Conservation (phyloP, 2,888 invertebrate genomes). For the Epinotia brunnichana region DNA sequence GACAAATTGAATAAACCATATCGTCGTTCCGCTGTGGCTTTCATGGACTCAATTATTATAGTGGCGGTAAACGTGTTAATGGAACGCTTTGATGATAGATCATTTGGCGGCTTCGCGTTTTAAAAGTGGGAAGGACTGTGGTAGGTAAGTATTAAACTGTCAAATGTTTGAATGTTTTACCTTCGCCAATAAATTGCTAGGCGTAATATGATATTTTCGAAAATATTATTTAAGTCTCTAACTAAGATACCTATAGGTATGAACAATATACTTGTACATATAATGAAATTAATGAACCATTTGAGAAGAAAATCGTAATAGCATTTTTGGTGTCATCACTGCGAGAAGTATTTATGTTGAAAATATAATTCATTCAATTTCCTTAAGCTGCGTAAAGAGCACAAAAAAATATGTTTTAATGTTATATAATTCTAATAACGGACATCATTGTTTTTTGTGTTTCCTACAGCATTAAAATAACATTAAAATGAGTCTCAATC, state of each 20-base stretch:
- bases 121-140: slow-evolving; percentile 28
- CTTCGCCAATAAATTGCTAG: too few species aligned
- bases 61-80: slow-evolving; percentile 45
- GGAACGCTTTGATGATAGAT: slow-evolving; percentile 44
- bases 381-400: background rate
- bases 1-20: slow-evolving; percentile 73
- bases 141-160: slow-evolving; percentile 6
- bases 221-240: too few species aligned
- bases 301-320: too few species aligned
- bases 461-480: slow-evolving; percentile 51
- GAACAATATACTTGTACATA: too few species aligned
- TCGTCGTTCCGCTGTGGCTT: slow-evolving; percentile 64
- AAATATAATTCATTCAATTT: too few species aligned
- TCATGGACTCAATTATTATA: slow-evolving; percentile 48
- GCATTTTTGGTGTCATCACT: too few species aligned
- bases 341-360: too few species aligned
- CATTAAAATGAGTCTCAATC: slow-evolving; percentile 62
- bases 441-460: slow-evolving; percentile 44
- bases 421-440: slow-evolving; percentile 34
- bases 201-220: too few species aligned
- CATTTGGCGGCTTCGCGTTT: slow-evolving; percentile 22
- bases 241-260: too few species aligned
- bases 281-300: too few species aligned
- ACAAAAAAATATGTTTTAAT: slow-evolving; percentile 16
- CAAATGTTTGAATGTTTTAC: too few species aligned